Percentiles rank a stretch among this genome's conserved stretches.
These are phyloP conservation scores for Brenthis hecate DNA, from an alignment of 2,888 invertebrate genomes.

Conservation along the genomic window DNA sequence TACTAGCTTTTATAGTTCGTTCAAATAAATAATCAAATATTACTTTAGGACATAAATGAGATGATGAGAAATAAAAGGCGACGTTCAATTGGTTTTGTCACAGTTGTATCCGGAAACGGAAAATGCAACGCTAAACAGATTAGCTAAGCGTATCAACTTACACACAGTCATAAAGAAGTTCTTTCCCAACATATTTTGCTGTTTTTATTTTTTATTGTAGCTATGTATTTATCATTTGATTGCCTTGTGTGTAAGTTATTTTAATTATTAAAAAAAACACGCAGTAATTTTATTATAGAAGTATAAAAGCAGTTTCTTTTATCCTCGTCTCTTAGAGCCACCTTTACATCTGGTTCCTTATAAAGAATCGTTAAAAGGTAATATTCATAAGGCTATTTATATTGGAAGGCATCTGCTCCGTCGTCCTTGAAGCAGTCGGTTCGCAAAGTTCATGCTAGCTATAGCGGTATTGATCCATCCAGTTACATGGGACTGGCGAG, in stretches of 20 bases:
- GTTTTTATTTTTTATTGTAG: background rate
- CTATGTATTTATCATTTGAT: background rate
- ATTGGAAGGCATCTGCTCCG: constrained; percentile 38
- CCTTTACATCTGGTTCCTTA: constrained; percentile 4
- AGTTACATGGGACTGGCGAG: constrained; percentile 51
- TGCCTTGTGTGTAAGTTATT: background rate
- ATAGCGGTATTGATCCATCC: constrained; percentile 48
- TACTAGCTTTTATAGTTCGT: no score
- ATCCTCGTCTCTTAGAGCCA: background rate
- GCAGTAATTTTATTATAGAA: no score
- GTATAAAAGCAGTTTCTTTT: background rate
- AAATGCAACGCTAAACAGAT: constrained; percentile 19
- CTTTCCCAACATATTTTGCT: background rate
- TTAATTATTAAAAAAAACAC: no score
- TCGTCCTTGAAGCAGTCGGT: constrained; percentile 44
- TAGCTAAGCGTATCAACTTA: constrained; percentile 16
- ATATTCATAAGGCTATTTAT: constrained; percentile 26
- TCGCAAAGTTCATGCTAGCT: constrained; percentile 45
- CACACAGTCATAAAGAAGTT: constrained; percentile 12
- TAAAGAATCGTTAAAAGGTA: background rate
- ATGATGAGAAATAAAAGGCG: background rate
- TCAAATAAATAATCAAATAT: no score
- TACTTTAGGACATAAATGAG: background rate
- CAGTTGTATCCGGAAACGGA: constrained; percentile 21
- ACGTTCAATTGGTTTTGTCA: constrained; percentile 6